Base-by-base conservation (phyloP, 1,140 invertebrate species). In the Helicoverpa zea region DNA sequence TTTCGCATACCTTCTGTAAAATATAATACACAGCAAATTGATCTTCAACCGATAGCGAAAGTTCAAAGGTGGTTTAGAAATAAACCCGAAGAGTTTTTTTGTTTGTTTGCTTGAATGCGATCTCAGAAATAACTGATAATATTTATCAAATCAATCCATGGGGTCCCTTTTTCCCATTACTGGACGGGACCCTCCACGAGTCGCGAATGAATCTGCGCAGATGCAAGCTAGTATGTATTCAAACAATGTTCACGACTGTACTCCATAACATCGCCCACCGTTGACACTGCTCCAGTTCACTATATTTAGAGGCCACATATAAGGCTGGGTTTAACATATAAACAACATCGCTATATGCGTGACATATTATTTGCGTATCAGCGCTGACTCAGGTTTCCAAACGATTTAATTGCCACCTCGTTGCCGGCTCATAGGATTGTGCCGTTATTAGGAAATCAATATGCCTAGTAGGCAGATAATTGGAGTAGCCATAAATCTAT, bases 271-370 rank as follows among this genome's bases (percentile, higher is more conserved):
- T 16, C 77, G 63, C 81, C 81, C 61, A 82, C 81, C 1, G 12
- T 12, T 63, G 49, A 78, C 74, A 73, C 51, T 83, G 82, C 82
- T 80, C 82, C 66, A 68, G 63, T 80, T 83, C 59, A 73, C 82
- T 83, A 80, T 83, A 80, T 83, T 47, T 74, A 80, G 78, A 23
- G 12, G 14, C 30, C 13, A 29, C 74, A 56, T 63, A 80, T 70
- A 83, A 70, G 81, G 81, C 30, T 13, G 3, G 52, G 49, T 77
- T 80, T 63, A 76, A 23, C 23, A 23, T 23, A 23, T 23, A 23
- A 74, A 79, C 70, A 64, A 70, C 58, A 54, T 78, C 30, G 35
- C 49, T 49, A 12, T 79, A 59, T 35, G 63, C 13, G 52, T 18
- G 61, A 66, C 61, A 66, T 78, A 78, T 54, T 59, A 59, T 23